Evolutionary conservation across 2,797 vertebrate genomes (phyloP), one percentile per base, ranked within the genome.

Genomic region (Acestrorhynchus altus): DNA sequence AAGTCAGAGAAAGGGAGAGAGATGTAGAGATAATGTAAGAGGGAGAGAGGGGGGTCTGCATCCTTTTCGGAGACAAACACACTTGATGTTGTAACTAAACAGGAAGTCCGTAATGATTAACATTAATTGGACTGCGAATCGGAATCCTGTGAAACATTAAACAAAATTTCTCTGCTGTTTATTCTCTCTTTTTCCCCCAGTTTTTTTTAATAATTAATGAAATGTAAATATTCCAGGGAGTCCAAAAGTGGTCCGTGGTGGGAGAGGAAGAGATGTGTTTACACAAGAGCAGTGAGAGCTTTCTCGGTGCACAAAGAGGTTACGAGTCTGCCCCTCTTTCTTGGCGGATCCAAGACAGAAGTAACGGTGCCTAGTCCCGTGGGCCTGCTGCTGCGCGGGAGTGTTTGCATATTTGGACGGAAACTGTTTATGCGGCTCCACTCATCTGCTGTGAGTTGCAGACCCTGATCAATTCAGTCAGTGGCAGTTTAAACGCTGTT

Each of bases 371-470:
- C 92, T 92, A 90, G 78, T 95, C 96, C 95, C 96, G 84, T 61
- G 94, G 95, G 96, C 81, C 90, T 87, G 89, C 72, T 74, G 93
- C 90, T 88, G 88, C 91, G 92, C 86, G 91, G 93, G 93, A 95
- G 91, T 89, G 94, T 96, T 96, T 96, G 95, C 95, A 95, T 97
- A 96, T 96, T 96, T 94, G 94, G 92, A 35, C 31, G 6, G 31
- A 95, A 93, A 95, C 94, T 96, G 95, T 97, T 97, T 96, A 95
- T 96, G 94, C 95, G 95, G 94, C 90, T 91, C 94, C 93, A 94
- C 93, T 96, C 94, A 94, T 94, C 66, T 74, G 73, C 42, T 63
- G 67, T 26, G 72, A 77, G 66, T 61, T 57, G 89, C 91, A 46
- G 92, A 92, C 91, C 90, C 92, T 94, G 95, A 96, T 97, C 96